Evolutionary conservation across 2,888 invertebrate genomes (phyloP).

Genomic region (Argyresthia goedartella): DNA sequence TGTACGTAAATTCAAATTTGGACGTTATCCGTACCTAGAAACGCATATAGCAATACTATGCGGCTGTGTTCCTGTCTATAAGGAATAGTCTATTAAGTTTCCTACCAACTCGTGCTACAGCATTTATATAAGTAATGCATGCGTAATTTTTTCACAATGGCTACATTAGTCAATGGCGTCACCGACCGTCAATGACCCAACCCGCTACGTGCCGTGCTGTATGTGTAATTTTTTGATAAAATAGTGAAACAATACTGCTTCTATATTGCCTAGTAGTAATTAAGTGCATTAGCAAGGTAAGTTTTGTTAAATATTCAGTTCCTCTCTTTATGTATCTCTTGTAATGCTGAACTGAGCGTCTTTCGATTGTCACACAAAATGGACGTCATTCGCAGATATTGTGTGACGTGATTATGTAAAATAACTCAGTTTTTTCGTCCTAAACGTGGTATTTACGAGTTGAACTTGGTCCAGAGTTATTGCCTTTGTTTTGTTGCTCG

Average conservation of each 20-base stretch:
- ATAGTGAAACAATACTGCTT: background rate
- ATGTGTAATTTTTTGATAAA: slow-evolving; percentile 27
- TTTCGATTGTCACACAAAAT: slow-evolving; percentile 42
- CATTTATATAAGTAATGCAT: too few species aligned
- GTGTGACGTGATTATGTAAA: slow-evolving; percentile 65
- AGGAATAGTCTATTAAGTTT: too few species aligned
- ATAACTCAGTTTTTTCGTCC: slow-evolving; percentile 17
- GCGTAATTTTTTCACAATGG: background rate
- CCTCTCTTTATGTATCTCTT: background rate
- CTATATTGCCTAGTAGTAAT: background rate
- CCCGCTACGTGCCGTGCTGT: slow-evolving; percentile 33
- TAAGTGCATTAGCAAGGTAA: slow-evolving; percentile 25
- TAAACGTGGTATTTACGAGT: background rate
- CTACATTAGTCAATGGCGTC: slow-evolving; percentile 46
- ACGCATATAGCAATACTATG: too few species aligned
- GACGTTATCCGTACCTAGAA: too few species aligned
- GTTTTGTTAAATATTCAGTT: slow-evolving; percentile 10
- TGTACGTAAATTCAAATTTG: too few species aligned
- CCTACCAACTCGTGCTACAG: too few species aligned
- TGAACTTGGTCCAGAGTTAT: background rate
- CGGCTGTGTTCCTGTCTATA: too few species aligned
- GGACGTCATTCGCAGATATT: slow-evolving; percentile 47
- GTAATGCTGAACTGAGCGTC: slow-evolving; percentile 1
- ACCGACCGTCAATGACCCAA: slow-evolving; percentile 54
- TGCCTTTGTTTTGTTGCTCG: background rate